Evolutionary conservation across 2,888 invertebrate species (phyloP).

Genomic region (Sesamia inferens): DNA sequence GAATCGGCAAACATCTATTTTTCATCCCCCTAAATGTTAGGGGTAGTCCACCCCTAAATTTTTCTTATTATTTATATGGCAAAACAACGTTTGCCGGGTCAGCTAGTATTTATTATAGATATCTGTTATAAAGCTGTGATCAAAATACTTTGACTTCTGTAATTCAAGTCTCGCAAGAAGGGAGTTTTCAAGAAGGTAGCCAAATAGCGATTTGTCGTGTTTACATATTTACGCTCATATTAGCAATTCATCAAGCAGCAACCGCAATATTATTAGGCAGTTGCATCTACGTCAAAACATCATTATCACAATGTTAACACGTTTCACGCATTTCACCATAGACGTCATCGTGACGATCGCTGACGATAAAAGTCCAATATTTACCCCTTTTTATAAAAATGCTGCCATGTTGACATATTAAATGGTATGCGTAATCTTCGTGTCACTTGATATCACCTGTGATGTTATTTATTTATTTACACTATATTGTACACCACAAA

Average conservation of each 20-base stretch:
- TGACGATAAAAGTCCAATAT: conserved; percentile 14
- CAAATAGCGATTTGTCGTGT: neutral
- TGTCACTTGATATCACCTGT: neutral
- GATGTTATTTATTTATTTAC: neutral
- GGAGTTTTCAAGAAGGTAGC: neutral
- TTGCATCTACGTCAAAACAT: conserved; percentile 10
- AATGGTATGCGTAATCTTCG: neutral
- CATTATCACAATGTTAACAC: conserved; percentile 18
- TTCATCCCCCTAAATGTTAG: no score
- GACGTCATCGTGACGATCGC: conserved; percentile 19
- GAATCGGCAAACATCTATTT: no score
- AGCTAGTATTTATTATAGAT: no score
- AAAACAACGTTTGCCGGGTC: no score
- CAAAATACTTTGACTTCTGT: neutral
- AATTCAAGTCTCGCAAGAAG: neutral
- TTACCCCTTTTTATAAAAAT: conserved; percentile 15
- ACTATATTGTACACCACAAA: neutral
- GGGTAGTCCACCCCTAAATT: no score
- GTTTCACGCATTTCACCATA: conserved; percentile 16
- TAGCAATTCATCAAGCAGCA: neutral
- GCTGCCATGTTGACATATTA: conserved; percentile 29
- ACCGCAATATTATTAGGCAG: neutral
- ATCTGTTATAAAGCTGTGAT: neutral
- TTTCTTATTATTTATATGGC: no score
- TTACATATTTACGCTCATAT: neutral